Evolutionary conservation across 2,888 invertebrate species (phyloP).

Genomic region (Melieria picta): DNA sequence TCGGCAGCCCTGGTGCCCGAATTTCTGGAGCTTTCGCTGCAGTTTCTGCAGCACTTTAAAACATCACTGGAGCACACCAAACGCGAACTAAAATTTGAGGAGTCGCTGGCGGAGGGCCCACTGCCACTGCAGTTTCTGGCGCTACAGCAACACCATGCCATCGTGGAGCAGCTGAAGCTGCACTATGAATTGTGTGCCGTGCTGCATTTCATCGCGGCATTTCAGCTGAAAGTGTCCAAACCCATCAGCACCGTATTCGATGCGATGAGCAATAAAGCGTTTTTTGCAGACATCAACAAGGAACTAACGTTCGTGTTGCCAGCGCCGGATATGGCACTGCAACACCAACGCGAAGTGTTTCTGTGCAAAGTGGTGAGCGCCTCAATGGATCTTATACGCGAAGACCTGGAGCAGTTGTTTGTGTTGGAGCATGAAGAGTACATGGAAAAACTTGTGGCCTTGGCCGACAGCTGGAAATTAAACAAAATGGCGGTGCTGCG

Average conservation of each 20-base stretch:
- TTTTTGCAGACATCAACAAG: conserved; percentile 63
- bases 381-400: conserved; percentile 78
- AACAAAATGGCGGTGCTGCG: conserved; percentile 78
- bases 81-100: conserved; percentile 61
- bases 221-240: conserved; percentile 78
- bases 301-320: conserved; percentile 71
- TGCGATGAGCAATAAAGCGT: conserved; percentile 72
- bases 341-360: conserved; percentile 76
- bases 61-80: conserved; percentile 57
- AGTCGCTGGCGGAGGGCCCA: conserved; percentile 60
- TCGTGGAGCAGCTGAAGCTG: conserved; percentile 79
- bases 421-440: conserved; percentile 71
- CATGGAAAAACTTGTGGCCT: conserved; percentile 76
- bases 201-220: conserved; percentile 81
- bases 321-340: conserved; percentile 75
- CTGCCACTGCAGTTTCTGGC: conserved; percentile 77
- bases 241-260: conserved; percentile 83
- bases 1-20: conserved; percentile 71
- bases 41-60: conserved; percentile 58
- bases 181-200: conserved; percentile 83
- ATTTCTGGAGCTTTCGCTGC: conserved; percentile 72
- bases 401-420: conserved; percentile 69
- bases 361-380: conserved; percentile 78
- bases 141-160: conserved; percentile 78
- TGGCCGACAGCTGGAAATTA: conserved; percentile 82